A percentile compares a stretch with the other conserved stretches of the same genome.
phyloP scores from a whole-genome alignment of 37 sponge, comb jelly and placozoan species.

The Bolinopsis microptera region DNA sequence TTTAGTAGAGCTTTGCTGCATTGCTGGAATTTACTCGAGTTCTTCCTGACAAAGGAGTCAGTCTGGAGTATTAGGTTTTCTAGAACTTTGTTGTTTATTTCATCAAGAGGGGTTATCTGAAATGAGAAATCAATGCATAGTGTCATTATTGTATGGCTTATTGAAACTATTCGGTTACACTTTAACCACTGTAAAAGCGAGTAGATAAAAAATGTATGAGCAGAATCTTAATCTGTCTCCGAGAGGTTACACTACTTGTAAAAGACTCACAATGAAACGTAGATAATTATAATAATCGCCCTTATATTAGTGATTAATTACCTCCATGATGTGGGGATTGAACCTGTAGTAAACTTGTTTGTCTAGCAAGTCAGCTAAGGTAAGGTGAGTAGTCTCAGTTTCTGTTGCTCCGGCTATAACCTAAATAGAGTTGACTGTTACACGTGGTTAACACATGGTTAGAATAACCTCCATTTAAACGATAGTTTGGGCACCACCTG shows the following conservation, averaged over 20 bases:
- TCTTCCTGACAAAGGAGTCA: background rate
- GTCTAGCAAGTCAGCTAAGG: background rate
- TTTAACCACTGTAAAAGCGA: no score
- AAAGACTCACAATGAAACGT: no score
- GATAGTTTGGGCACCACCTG: no score
- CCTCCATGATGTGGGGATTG: conserved; percentile 61
- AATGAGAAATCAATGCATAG: no score
- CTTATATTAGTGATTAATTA: no score
- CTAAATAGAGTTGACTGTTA: background rate
- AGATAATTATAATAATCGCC: no score
- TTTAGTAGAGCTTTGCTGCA: background rate
- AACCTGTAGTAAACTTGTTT: conserved; percentile 4
- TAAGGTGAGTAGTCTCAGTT: conserved; percentile 45
- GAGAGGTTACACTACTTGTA: no score
- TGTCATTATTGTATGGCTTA: no score
- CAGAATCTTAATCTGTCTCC: background rate
- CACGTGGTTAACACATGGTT: background rate
- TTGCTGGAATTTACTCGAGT: background rate
- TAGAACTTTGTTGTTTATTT: conserved; percentile 33
- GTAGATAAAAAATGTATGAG: background rate
- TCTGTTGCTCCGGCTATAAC: conserved; percentile 44
- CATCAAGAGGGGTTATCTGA: conserved; percentile 57
- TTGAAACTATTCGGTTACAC: no score
- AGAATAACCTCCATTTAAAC: no score
- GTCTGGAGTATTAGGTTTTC: conserved; percentile 18